Evolutionary conservation across 2,113 vertebrate species (phyloP).

Genomic region (Prinia subflava): DNA sequence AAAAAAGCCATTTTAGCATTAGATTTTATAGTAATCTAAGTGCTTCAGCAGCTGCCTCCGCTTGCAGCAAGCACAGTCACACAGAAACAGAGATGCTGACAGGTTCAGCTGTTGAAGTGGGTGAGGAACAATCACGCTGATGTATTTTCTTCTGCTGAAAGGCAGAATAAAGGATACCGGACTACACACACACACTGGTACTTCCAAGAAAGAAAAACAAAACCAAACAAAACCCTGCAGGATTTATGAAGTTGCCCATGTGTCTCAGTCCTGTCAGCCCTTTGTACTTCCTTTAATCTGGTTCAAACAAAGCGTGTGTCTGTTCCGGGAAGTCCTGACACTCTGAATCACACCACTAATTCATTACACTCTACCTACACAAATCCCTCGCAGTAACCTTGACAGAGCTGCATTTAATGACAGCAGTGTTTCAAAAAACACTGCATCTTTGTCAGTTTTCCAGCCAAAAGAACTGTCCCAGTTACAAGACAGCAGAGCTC

Average conservation of each 20-base stretch:
- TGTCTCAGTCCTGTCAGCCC: neutral
- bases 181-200: neutral
- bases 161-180: neutral
- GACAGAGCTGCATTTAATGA: neutral
- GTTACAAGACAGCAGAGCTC: neutral
- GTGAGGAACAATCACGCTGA: neutral
- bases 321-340: constrained; percentile 39
- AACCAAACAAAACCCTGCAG: constrained; percentile 4
- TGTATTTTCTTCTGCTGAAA: neutral
- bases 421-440: neutral
- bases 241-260: neutral
- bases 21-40: neutral
- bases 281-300: constrained; percentile 28
- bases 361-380: neutral
- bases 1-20: neutral
- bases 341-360: constrained; percentile 17
- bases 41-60: neutral
- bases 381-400: neutral
- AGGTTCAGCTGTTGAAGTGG: neutral
- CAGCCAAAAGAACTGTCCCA: neutral
- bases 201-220: constrained; percentile 40
- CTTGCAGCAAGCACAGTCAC: neutral
- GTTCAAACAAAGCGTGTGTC: neutral
- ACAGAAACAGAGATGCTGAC: neutral
- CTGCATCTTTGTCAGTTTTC: neutral